Conservation (phyloP, 2,888 invertebrate genomes). For the Coecobrya sp. region DNA sequence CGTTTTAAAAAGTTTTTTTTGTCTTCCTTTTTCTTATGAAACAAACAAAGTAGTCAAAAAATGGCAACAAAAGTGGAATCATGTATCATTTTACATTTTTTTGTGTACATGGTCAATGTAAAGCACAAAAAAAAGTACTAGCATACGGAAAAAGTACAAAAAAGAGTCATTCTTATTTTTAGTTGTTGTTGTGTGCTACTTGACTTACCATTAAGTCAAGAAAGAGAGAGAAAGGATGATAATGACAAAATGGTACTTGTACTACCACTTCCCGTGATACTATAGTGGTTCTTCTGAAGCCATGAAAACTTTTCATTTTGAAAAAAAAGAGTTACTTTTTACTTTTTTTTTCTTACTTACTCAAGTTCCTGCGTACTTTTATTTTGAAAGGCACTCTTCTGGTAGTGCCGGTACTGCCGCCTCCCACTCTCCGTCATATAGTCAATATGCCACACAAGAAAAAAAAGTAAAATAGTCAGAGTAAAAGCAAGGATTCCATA, state of each 20-base stretch:
- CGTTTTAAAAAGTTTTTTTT: background rate
- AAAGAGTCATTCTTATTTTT: background rate
- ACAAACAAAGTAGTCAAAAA: background rate
- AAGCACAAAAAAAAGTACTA: background rate
- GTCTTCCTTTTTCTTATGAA: background rate
- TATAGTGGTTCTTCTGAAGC: background rate
- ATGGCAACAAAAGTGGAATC: constrained; percentile 32
- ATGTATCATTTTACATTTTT: constrained; percentile 21
- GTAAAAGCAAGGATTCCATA: background rate
- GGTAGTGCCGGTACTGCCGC: background rate
- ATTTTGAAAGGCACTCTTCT: background rate
- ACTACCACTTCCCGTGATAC: background rate
- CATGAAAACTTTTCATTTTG: constrained; percentile 15
- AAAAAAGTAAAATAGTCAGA: constrained; percentile 12
- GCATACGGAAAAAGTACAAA: background rate
- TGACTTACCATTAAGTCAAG: constrained; percentile 30
- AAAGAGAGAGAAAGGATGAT: background rate
- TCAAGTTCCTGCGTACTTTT: background rate
- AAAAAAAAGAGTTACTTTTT: background rate
- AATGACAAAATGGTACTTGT: constrained; percentile 12
- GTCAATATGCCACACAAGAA: constrained; percentile 23
- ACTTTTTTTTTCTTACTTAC: background rate
- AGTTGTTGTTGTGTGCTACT: background rate
- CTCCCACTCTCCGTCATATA: background rate
- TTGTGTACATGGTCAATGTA: background rate